Percentiles rank a stretch among this genome's conserved stretches.
Conservation (phyloP, 2,113 vertebrate genomes). For the Lepisosteus oculatus region DNA sequence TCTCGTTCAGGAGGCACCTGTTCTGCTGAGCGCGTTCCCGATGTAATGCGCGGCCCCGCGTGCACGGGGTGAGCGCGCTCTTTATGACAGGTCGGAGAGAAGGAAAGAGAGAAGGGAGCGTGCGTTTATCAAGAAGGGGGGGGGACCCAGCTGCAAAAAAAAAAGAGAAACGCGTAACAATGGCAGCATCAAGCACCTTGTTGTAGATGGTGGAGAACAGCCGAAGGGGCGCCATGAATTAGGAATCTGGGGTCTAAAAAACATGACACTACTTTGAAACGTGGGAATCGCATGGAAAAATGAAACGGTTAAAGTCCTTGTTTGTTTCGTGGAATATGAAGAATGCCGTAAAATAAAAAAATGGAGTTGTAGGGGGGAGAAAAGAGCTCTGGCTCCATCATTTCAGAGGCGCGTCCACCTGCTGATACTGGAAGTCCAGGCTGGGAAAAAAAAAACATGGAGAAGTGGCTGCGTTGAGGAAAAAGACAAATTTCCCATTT, state of each 20-base stretch:
- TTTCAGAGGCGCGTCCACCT: slow-evolving; percentile 81
- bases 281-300: slow-evolving; percentile 42
- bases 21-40: slow-evolving; percentile 60
- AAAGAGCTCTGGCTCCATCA: slow-evolving; percentile 69
- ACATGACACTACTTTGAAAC: slow-evolving; percentile 39
- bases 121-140: slow-evolving; percentile 56
- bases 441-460: slow-evolving; percentile 59
- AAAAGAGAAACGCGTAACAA: slow-evolving; percentile 48
- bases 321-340: slow-evolving; percentile 63
- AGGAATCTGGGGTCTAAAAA: slow-evolving; percentile 42
- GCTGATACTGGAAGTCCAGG: slow-evolving; percentile 70
- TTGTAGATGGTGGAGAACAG: slow-evolving; percentile 39
- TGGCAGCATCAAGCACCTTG: slow-evolving; percentile 62
- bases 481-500: slow-evolving; percentile 58
- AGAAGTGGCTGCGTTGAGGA: slow-evolving; percentile 64
- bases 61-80: slow-evolving; percentile 71
- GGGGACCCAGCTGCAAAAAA: slow-evolving; percentile 67
- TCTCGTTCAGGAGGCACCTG: slow-evolving; percentile 36
- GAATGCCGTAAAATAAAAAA: slow-evolving; percentile 53
- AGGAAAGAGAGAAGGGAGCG: slow-evolving; percentile 60
- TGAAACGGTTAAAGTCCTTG: slow-evolving; percentile 46
- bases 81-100: slow-evolving; percentile 75
- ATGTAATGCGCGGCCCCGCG: slow-evolving; percentile 60
- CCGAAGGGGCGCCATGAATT: slow-evolving; percentile 42
- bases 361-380: slow-evolving; percentile 65